These are phyloP conservation scores for Oscheius sp. DNA, from an alignment of 2,888 invertebrate genomes.

Conservation along the genomic window DNA sequence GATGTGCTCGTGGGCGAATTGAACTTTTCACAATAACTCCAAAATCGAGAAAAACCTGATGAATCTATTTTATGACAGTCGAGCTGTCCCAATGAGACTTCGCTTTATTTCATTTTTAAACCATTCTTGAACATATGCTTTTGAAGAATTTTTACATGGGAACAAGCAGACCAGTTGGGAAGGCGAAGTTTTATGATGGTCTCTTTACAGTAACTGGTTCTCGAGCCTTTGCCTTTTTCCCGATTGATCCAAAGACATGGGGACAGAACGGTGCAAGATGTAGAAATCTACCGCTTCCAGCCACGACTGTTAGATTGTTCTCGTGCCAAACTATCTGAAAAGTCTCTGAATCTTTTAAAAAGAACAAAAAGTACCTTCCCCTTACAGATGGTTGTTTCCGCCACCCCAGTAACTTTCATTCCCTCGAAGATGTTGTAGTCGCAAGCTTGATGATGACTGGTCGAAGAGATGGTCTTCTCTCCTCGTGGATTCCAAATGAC, in stretches of 20 bases:
- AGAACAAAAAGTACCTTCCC: slow-evolving; percentile 49
- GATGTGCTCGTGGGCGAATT: too few relatives aligned
- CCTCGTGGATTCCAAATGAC: slow-evolving; percentile 93
- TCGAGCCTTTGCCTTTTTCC: slow-evolving; percentile 44
- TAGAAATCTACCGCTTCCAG: slow-evolving; percentile 85
- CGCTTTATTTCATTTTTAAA: too few relatives aligned
- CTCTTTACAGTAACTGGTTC: slow-evolving; percentile 15
- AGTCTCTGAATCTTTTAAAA: too few relatives aligned
- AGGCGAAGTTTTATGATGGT: not conserved
- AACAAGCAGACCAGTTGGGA: too few relatives aligned
- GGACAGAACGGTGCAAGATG: slow-evolving; percentile 84
- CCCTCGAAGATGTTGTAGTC: slow-evolving; percentile 96
- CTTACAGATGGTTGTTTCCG: slow-evolving; percentile 92
- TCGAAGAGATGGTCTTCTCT: slow-evolving; percentile 84
- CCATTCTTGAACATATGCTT: too few relatives aligned
- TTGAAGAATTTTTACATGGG: too few relatives aligned
- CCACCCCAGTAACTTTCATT: slow-evolving; percentile 82
- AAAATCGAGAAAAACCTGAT: too few relatives aligned
- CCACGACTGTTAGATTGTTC: slow-evolving; percentile 61
- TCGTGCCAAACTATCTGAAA: slow-evolving; percentile 81
- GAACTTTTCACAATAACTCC: too few relatives aligned
- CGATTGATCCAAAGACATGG: slow-evolving; percentile 78
- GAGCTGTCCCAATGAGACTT: too few relatives aligned
- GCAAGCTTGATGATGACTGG: slow-evolving; percentile 89
- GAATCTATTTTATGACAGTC: too few relatives aligned